A percentile compares a stretch with the other conserved stretches of the same genome.
These are phyloP conservation scores for Syrphus vitripennis DNA, from an alignment of 2,888 invertebrate genomes.

Conservation along the genomic window DNA sequence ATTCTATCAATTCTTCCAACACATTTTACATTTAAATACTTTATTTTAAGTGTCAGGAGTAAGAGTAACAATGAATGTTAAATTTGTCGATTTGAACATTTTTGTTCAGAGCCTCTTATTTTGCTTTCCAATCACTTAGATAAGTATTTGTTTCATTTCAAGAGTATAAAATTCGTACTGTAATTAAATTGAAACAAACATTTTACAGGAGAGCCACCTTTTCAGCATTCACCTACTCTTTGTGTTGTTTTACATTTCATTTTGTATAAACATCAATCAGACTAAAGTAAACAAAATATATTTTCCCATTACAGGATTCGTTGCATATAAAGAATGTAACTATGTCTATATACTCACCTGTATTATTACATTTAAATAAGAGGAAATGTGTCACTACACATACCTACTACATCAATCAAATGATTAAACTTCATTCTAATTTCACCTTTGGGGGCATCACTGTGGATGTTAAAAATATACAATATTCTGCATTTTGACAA, in stretches of 20 bases:
- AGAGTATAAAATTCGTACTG: neutral
- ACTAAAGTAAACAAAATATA: neutral
- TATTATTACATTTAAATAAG: neutral
- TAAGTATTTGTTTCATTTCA: neutral
- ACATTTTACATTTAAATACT: neutral
- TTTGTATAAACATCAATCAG: conserved; percentile 14
- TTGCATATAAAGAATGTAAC: neutral
- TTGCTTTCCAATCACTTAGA: neutral
- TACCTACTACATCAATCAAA: conserved; percentile 1
- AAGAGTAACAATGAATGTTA: neutral
- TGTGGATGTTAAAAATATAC: neutral
- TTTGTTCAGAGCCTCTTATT: neutral
- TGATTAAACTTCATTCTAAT: conserved; percentile 10
- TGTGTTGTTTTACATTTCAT: neutral
- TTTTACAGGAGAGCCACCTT: neutral
- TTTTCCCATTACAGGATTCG: neutral
- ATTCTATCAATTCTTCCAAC: neutral
- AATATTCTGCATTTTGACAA: conserved; percentile 23
- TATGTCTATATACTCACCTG: neutral
- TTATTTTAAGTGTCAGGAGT: neutral
- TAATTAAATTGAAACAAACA: neutral
- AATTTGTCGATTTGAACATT: neutral
- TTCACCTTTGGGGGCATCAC: neutral
- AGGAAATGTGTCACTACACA: neutral
- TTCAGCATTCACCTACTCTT: neutral